These are phyloP conservation scores for Glaucidium brasilianum DNA, from an alignment of 2,113 vertebrate genomes.

Conservation along the genomic window DNA sequence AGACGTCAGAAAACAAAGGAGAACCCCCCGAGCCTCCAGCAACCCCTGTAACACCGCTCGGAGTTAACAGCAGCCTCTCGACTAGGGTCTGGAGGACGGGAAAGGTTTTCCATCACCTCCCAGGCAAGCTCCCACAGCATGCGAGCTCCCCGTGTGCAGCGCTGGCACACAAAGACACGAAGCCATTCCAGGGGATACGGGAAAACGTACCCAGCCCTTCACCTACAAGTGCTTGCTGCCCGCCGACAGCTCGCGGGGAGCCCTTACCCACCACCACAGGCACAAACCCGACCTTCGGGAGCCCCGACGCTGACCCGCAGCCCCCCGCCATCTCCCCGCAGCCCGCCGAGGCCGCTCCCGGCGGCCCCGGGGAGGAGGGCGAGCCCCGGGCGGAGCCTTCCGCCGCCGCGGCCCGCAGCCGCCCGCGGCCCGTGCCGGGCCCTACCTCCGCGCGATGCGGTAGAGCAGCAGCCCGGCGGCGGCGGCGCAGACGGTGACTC, in stretches of 20 bases:
- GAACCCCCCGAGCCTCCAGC: not conserved
- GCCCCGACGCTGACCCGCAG: not conserved
- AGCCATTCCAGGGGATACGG: not conserved
- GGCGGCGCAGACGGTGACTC: slow-evolving; percentile 82
- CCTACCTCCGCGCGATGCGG: slow-evolving; percentile 84
- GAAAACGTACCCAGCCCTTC: fast-evolving
- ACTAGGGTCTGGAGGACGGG: fast-evolving
- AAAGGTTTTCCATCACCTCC: not conserved
- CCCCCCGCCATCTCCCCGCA: fast-evolving
- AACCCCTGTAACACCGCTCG: fast-evolving
- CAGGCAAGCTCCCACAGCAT: not conserved
- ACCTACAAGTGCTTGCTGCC: fast-evolving
- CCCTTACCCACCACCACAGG: not conserved
- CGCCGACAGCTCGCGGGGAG: fast-evolving
- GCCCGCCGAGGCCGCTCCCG: not conserved
- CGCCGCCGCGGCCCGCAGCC: not conserved
- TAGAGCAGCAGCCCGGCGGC: slow-evolving; percentile 84
- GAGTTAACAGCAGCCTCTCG: fast-evolving
- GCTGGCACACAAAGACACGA: not conserved
- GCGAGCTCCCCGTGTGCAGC: fast-evolving
- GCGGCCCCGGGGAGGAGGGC: not conserved
- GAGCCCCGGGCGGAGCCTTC: not conserved
- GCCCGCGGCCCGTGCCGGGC: not conserved
- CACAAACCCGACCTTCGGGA: no score
- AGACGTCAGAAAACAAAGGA: fast-evolving